Evolutionary conservation across 2,888 invertebrate species (phyloP), one percentile per base, ranked within the genome.

Genomic region (Chorisops tibialis): DNA sequence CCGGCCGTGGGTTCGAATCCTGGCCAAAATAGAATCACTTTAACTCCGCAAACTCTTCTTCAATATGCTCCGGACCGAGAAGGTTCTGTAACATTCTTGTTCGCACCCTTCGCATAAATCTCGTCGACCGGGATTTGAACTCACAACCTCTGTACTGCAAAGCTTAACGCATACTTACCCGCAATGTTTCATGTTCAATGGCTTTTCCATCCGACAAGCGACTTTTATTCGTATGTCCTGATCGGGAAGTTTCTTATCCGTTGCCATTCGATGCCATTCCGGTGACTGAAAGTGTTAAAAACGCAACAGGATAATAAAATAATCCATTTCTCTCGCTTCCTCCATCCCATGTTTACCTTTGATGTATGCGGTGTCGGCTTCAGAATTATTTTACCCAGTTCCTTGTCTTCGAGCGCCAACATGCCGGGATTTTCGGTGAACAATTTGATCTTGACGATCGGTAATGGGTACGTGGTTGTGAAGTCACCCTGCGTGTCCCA

Each of bases 401-500:
- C 98, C 77, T 98, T 98, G 76, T 99, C 99, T 80, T 99, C 99
- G 61, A 99, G 82, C n/a, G 97, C 93, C 54, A 99, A 81, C 82
- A 99, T 93, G 59, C 94, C 94, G 19, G 96, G 95, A 76, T 96
- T 97, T 80, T 99, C 99, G 0, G 97, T 96, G 77, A 93, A 98
- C 35, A 98, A 80, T 79, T 99, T 98, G 4, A 99, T 92, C 83
- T 99, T 99, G 14, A 99, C 97, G 18, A 92, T 87, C 45, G 99
- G 99, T 66, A 99, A 82, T 1, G 98, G 94, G 77, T 98, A 96
- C 65, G 94, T 96, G 59, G 98, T 99, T 69, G 95, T 93, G 80
- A 99, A 99, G 80, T 99, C 99, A 59, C 97, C 99, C 83, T 98
- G 98, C 0, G 98, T 99, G 75, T 99, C 99, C 99, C 99, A 99